Evolutionary conservation across 2,888 invertebrate species (phyloP), one percentile per base, ranked within the genome.

Genomic region (Calameuta filiformis): DNA sequence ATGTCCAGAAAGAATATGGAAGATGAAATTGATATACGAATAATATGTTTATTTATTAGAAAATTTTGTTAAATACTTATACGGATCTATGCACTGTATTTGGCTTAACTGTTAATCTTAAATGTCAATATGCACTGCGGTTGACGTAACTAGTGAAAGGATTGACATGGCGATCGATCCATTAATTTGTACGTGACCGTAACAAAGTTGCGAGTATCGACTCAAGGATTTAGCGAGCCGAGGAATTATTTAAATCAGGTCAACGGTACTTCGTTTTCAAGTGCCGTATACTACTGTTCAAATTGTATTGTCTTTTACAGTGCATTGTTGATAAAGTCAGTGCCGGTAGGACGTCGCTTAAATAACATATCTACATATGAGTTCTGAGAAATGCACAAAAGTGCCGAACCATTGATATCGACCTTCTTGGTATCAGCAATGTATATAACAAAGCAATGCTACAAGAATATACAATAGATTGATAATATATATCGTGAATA

Each of bases 401-500:
- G 40, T 40, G 23, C 56, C 9, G 23, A 56, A 23, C 23, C 23
- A 23, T 56, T 2, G 23, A 56, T 23, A 23, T 56, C 56, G 2
- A 56, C 23, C 23, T 56, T 56, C 23, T 56, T 56, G 23, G 56
- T 56, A 56, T 2, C 56, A 23, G 56, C 56, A 56, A 40, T 40
- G 40, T 40, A 40, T 40, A 40, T 40, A 40, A 40, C 15, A 40
- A 40, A 6, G 40, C 40, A 40, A 23, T 56, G 56, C 56, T 23
- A 56, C 23, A 56, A 23, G 56, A 56, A 56, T 56, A 23, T 23
- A 56, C 56, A 23, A 56, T 56, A 23, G 56, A 56, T 56, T 56
- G 56, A 9, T 56, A 56, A 56, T 37, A 34, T 35, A 74, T 35
- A 74, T 35, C 34, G 35, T 37, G 74, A 74, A 74, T 74, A 74